Percentiles rank a stretch among this genome's conserved stretches.
phyloP scores from a whole-genome alignment of 1,140 invertebrate species.

The Sycobia sp. region DNA sequence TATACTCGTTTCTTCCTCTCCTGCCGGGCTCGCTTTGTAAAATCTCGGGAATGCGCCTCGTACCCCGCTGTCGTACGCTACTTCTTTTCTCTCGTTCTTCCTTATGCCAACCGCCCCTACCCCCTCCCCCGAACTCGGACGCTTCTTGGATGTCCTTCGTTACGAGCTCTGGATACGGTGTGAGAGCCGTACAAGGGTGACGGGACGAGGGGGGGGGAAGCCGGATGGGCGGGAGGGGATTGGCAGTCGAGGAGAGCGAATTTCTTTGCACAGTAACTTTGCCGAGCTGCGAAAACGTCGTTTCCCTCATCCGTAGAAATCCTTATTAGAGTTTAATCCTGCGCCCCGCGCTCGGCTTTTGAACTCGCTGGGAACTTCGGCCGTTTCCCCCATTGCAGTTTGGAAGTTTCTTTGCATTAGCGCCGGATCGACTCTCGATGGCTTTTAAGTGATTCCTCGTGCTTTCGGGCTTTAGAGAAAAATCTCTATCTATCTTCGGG shows the following conservation, averaged over 20 bases:
- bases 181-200: too few relatives aligned
- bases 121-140: too few relatives aligned
- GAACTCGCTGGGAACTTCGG: conserved; percentile 29
- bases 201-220: neutral
- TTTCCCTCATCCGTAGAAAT: conserved; percentile 35
- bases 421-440: conserved; percentile 28
- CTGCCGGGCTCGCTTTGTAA: conserved; percentile 40
- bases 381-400: conserved; percentile 19
- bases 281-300: conserved; percentile 29
- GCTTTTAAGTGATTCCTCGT: conserved; percentile 30
- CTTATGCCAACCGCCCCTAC: too few relatives aligned
- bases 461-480: too few relatives aligned
- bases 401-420: conserved; percentile 3
- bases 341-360: neutral
- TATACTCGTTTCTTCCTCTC: conserved; percentile 30
- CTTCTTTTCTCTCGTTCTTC: conserved; percentile 5
- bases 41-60: conserved; percentile 40
- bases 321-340: conserved; percentile 37
- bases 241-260: neutral
- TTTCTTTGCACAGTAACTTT: conserved; percentile 29
- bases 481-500: too few relatives aligned
- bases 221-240: too few relatives aligned
- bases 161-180: too few relatives aligned
- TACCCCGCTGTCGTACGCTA: neutral
- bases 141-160: too few relatives aligned